Evolutionary conservation across 2,888 invertebrate species (phyloP), one percentile per base, ranked within the genome.

Genomic region (Stenurella melanura): DNA sequence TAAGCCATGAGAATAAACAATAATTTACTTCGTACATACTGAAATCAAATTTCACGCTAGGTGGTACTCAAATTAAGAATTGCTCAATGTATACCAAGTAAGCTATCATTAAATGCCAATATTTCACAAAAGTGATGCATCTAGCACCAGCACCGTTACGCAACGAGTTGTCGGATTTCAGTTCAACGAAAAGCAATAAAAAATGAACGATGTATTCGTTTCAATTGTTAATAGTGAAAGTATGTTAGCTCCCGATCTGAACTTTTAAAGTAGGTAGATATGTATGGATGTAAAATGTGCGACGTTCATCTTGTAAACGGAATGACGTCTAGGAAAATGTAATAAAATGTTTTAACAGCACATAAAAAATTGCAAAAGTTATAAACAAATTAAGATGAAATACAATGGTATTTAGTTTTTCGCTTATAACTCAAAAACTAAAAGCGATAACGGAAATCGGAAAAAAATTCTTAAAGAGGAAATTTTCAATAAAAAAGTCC

Each of bases 241-340:
- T 78, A 30, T 73, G 74, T 66, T 75, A 67, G 64, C 63, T 63
- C 9, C 72, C 76, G 82, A 81, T 79, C 78, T 84, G 85, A 86
- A 84, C 85, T 85, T 85, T 85, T 79, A 83, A 86, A 85, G 83
- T 85, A 83, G 85, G 85, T 85, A 83, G 85, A 84, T 81, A 83
- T 82, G 83, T 80, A n/a, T n/a, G 21, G 1, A 78, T 79, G 74
- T 74, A 73, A n/a, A n/a, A 75, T 74, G 77, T 76, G 78, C 74
- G 73, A 73, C 72, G 64, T 76, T 74, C 77, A 71, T 56, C 68
- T 30, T 58, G 75, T 73, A 71, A 70, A 80, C 78, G 21, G n/a
- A n/a, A n/a, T n/a, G n/a, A n/a, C n/a, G n/a, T n/a, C n/a, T n/a
- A n/a, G n/a, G n/a, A n/a, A n/a, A n/a, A n/a, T n/a, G n/a, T n/a